These are phyloP conservation scores for Cynocephalus volans DNA, from an alignment of 2,113 vertebrate genomes.

Conservation along the genomic window DNA sequence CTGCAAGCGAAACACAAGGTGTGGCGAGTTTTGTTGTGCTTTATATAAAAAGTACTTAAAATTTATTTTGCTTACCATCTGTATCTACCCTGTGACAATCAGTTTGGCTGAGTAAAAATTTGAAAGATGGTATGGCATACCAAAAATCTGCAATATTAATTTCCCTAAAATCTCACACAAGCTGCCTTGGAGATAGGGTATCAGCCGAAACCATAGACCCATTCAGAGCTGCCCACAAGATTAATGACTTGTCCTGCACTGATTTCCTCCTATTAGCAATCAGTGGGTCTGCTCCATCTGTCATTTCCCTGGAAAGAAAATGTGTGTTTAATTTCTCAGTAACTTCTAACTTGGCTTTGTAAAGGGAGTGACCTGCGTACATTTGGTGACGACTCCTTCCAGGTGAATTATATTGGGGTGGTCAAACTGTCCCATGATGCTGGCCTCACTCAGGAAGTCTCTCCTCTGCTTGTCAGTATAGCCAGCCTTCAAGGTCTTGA, in stretches of 20 bases:
- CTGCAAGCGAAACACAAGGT: conserved; percentile 80
- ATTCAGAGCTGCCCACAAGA: conserved; percentile 97
- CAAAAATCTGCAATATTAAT: conserved; percentile 87
- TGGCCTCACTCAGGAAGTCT: conserved; percentile 98
- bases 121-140: conserved; percentile 84
- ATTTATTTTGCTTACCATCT: conserved; percentile 89
- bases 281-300: conserved; percentile 94
- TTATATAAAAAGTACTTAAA: conserved; percentile 81
- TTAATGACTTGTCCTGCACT: conserved; percentile 94
- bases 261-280: conserved; percentile 95
- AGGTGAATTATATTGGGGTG: conserved; percentile 99
- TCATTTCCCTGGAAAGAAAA: conserved; percentile 88
- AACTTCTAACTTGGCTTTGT: conserved; percentile 82
- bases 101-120: conserved; percentile 84
- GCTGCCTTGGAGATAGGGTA: conserved; percentile 92
- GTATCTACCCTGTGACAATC: conserved; percentile 85
- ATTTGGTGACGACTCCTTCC: conserved; percentile 99
- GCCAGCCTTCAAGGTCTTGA: conserved; percentile 98
- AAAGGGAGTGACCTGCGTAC: conserved; percentile 89
- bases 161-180: conserved; percentile 88
- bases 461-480: conserved; percentile 98
- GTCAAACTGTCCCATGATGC: conserved; percentile 99
- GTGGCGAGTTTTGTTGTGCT: conserved; percentile 80
- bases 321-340: conserved; percentile 86
- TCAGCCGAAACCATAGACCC: conserved; percentile 94